Base-by-base conservation (phyloP, 2,797 vertebrate species). In the Enteromius anoplus region DNA sequence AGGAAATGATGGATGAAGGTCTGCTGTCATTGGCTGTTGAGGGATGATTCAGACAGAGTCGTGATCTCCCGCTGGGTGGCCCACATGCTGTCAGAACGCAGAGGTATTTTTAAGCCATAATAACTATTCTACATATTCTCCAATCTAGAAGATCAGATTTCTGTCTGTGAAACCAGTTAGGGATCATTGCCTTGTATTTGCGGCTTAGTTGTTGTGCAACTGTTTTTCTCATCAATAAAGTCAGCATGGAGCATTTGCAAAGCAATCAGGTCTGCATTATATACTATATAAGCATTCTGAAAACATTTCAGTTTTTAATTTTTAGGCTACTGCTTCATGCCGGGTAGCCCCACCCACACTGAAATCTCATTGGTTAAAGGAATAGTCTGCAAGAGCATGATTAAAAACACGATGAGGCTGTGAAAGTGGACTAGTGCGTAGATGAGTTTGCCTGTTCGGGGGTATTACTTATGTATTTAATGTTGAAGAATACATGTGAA, bases 1-100 rank as follows among this genome's bases (percentile, higher is more conserved):
- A 80, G 68, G 55, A 47, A 80, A 71, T 71, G 78, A 80, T 80
- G 53, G 78, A 80, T 80, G 68, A 62, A 80, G 78, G 26, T 80
- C 19, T 71, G n/a, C 68, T 71, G 78, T 80, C 78, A 80, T 47
- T 80, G 51, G 53, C 49, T 58, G 78, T 17, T 69, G 34, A 80
- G 49, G 69, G 65, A 80, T 80, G 49, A 70, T 21, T 80, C 51
- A 75, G 51, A 34, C 73, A 60, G 34, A 64, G 51, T 75, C 34
- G 49, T 26, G 49, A 34, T 68, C 32, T 69, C 64, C 77, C 32
- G n/a, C 77, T 79, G 77, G 64, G 77, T 79, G 77, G 77, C 68
- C 40, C 53, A 58, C 37, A 70, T 70, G 11, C 68, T 71, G 78
- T 80, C 68, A 60, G 40, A 80, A 26, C 40, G 32, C 49, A 42